Percentiles rank a stretch among this genome's conserved stretches.
Evolutionary conservation across 2,888 invertebrate species (phyloP).

Genomic region (Rotaria sp.): DNA sequence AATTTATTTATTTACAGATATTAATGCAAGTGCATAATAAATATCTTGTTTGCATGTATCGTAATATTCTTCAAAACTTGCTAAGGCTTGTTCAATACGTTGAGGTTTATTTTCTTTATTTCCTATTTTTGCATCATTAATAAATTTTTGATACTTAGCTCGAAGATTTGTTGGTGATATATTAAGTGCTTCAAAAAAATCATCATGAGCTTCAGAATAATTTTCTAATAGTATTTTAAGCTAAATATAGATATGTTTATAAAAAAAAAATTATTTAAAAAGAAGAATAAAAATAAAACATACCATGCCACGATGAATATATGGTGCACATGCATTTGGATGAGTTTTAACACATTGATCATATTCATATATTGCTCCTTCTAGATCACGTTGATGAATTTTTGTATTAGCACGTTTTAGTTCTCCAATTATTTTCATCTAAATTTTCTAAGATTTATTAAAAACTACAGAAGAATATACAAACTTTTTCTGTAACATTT

Average conservation of each 20-base stretch:
- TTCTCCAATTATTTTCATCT: not conserved
- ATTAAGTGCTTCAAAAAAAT: not conserved
- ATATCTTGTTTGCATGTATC: conserved; percentile 22
- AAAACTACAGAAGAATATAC: not conserved
- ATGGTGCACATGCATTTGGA: not conserved
- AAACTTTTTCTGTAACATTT: not conserved
- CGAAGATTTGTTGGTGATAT: conserved; percentile 20
- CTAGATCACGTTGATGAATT: conserved; percentile 3
- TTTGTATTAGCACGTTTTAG: not conserved
- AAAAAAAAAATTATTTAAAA: not conserved
- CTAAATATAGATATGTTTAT: not conserved
- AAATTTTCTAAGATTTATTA: not conserved
- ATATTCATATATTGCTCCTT: not conserved
- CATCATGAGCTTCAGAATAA: not conserved
- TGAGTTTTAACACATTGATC: not conserved
- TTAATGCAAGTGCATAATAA: conserved; percentile 25
- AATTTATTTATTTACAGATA: not conserved
- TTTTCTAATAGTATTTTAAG: not conserved
- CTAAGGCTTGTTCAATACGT: not conserved
- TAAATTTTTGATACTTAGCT: conserved; percentile 23
- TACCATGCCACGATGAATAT: conserved; percentile 11
- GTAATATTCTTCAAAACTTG: conserved; percentile 12
- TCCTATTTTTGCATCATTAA: conserved; percentile 2
- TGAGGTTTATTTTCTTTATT: not conserved
- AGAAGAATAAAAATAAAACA: not conserved